These are phyloP conservation scores for Hippocampus comes DNA, from an alignment of 2,113 vertebrate species.

Conservation along the genomic window DNA sequence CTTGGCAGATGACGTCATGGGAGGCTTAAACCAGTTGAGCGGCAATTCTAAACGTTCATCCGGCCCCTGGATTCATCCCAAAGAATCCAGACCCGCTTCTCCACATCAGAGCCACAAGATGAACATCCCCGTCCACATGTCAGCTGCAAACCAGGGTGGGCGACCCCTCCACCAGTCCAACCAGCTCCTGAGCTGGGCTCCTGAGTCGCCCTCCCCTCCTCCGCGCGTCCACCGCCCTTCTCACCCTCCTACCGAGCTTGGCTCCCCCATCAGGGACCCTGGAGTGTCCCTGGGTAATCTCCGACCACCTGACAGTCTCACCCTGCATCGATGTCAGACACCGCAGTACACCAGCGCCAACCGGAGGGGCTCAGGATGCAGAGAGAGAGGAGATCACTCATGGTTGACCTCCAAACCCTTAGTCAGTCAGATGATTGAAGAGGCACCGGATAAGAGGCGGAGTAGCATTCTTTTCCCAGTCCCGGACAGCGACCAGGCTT, in stretches of 20 bases:
- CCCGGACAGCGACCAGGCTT: neutral
- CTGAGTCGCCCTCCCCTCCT: conserved; percentile 57
- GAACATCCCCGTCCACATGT: conserved; percentile 72
- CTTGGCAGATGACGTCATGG: conserved; percentile 43
- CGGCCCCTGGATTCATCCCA: conserved; percentile 17
- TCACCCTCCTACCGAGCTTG: conserved; percentile 57
- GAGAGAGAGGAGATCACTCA: conserved; percentile 46
- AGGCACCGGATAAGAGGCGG: conserved; percentile 31
- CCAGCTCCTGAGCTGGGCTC: neutral
- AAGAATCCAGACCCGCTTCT: conserved; percentile 15
- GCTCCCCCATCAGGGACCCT: conserved; percentile 71
- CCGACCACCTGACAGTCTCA: conserved; percentile 63
- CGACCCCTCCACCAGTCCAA: conserved; percentile 20
- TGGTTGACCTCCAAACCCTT: conserved; percentile 61
- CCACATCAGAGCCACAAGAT: conserved; percentile 62
- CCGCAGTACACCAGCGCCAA: conserved; percentile 66
- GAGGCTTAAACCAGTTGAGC: conserved; percentile 73
- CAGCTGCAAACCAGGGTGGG: conserved; percentile 43
- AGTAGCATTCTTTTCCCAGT: neutral
- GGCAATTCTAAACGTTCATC: conserved; percentile 57
- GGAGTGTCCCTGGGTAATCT: conserved; percentile 56
- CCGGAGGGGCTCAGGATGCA: conserved; percentile 23
- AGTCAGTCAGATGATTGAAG: conserved; percentile 59
- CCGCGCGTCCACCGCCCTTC: conserved; percentile 55
- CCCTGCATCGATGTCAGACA: conserved; percentile 62